These are phyloP conservation scores for Hypercompe scribonia DNA, from an alignment of 2,888 invertebrate genomes.

Conservation along the genomic window DNA sequence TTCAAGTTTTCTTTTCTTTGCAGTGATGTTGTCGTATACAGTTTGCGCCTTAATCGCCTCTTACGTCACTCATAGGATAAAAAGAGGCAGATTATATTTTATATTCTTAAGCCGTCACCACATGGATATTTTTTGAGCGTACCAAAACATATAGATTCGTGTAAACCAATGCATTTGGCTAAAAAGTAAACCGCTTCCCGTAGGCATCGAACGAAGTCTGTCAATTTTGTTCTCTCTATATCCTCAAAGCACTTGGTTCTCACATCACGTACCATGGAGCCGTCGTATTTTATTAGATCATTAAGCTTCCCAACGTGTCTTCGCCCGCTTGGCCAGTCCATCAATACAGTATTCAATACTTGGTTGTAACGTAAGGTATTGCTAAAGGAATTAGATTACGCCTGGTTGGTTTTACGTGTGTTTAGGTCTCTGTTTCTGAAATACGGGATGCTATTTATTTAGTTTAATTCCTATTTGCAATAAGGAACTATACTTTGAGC, in stretches of 20 bases:
- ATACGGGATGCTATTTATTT: background rate
- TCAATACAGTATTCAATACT: constrained; percentile 64
- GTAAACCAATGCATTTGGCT: too few relatives aligned
- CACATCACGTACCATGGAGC: constrained; percentile 62
- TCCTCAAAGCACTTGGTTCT: constrained; percentile 41
- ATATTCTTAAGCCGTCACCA: too few relatives aligned
- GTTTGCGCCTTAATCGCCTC: too few relatives aligned
- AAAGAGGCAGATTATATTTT: too few relatives aligned
- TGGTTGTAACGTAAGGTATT: constrained; percentile 40
- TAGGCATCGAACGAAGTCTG: constrained; percentile 18
- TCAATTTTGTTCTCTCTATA: constrained; percentile 31
- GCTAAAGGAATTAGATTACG: constrained; percentile 47
- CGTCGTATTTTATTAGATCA: constrained; percentile 76
- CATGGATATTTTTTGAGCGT: too few relatives aligned
- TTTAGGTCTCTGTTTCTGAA: constrained; percentile 23
- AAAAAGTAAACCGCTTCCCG: constrained; percentile 8
- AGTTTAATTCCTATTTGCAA: background rate
- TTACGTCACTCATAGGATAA: too few relatives aligned
- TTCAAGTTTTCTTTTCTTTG: too few relatives aligned
- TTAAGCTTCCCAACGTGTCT: constrained; percentile 68
- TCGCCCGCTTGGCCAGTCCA: constrained; percentile 55
- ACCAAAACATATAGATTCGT: too few relatives aligned
- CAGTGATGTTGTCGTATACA: too few relatives aligned
- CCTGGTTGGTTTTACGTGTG: constrained; percentile 30
- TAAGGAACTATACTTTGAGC: background rate